Evolutionary conservation across 2,888 invertebrate genomes (phyloP).

Genomic region (Epinotia nisella): DNA sequence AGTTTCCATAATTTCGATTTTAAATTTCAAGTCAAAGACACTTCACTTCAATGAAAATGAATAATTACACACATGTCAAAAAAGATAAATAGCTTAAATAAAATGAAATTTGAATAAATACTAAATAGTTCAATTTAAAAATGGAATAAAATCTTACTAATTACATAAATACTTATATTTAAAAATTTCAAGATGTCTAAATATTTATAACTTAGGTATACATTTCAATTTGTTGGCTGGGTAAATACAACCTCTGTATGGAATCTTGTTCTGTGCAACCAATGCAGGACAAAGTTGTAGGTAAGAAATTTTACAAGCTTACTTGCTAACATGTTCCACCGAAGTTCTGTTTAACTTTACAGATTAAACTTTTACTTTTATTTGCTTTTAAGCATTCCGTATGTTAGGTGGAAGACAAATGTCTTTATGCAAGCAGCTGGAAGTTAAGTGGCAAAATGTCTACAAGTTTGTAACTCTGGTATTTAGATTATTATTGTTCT

Average conservation of each 20-base stretch:
- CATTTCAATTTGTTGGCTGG: no score
- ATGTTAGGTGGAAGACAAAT: constrained; percentile 3
- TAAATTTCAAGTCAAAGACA: no score
- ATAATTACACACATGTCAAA: no score
- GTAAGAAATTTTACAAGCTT: constrained; percentile 27
- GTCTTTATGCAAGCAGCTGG: constrained; percentile 12
- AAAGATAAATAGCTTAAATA: no score
- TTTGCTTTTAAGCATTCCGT: constrained; percentile 26
- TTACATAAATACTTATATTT: no score
- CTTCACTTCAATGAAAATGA: no score
- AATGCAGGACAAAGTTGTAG: constrained; percentile 9
- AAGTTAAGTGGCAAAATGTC: not conserved
- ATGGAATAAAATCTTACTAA: no score
- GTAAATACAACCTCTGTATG: constrained; percentile 15
- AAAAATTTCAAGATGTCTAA: no score
- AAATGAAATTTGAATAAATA: no score
- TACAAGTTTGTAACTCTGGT: not conserved
- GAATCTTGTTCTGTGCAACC: not conserved
- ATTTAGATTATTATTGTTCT: not conserved
- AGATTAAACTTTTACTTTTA: constrained; percentile 22
- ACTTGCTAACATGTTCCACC: constrained; percentile 20
- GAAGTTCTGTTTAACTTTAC: constrained; percentile 17
- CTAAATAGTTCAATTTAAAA: no score
- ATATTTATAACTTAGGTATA: no score
- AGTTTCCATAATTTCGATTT: no score